Evolutionary conservation across 2,797 vertebrate species (phyloP).

Genomic region (Tenualosa thibaudeaui): DNA sequence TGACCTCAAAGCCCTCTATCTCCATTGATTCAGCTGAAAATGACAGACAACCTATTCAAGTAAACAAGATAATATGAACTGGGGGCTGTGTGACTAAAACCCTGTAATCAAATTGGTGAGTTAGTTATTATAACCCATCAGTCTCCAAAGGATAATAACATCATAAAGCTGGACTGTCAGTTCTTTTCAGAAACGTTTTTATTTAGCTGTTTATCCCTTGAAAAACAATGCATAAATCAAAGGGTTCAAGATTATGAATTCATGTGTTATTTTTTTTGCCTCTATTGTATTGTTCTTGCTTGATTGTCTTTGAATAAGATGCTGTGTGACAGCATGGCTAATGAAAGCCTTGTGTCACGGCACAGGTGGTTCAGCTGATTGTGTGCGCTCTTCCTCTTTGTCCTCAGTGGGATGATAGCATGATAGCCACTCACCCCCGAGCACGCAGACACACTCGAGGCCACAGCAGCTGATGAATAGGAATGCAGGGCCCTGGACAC

Average conservation of each 20-base stretch:
- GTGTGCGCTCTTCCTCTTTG: slow-evolving; percentile 10
- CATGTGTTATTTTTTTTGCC: neutral
- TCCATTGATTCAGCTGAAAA: slow-evolving; percentile 52
- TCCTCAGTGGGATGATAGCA: neutral
- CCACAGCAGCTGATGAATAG: neutral
- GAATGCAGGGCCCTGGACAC: neutral
- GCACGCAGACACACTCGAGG: neutral
- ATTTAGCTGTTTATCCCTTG: neutral
- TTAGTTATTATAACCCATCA: neutral
- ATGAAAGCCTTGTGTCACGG: neutral
- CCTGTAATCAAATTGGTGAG: neutral
- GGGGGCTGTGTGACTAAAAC: neutral
- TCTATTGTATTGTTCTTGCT: neutral
- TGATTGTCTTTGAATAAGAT: neutral
- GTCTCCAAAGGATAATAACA: neutral
- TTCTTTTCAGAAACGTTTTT: neutral
- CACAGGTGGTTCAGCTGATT: neutral
- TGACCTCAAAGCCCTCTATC: slow-evolving; percentile 51
- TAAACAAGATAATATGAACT: slow-evolving; percentile 44
- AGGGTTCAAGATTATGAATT: neutral
- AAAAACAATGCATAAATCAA: neutral
- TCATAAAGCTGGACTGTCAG: neutral
- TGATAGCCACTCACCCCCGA: neutral
- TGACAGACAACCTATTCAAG: slow-evolving; percentile 50
- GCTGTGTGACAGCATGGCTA: neutral